Percentiles rank a stretch among this genome's conserved stretches.
These are phyloP conservation scores for Zaprionus africanus DNA, from an alignment of 1,140 invertebrate species.

Conservation along the genomic window DNA sequence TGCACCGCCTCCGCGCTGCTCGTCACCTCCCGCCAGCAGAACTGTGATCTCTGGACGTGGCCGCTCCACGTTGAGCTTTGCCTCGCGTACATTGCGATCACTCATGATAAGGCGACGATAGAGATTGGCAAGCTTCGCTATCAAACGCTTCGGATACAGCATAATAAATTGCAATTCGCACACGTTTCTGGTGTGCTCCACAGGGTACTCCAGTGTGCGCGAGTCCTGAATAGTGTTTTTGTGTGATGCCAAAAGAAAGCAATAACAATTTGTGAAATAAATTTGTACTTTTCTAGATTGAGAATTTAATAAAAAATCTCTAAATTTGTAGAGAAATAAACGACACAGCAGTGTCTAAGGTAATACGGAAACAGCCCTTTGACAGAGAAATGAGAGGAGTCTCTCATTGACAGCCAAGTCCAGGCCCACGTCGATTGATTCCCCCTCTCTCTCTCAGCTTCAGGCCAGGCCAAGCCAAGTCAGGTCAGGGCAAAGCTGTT, in stretches of 20 bases:
- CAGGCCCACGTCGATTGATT: neutral
- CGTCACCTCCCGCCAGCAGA: neutral
- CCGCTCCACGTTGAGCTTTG: neutral
- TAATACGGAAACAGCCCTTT: neutral
- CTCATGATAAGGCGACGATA: conserved; percentile 18
- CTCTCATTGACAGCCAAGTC: neutral
- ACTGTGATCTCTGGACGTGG: neutral
- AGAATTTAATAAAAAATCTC: neutral
- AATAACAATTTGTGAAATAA: neutral
- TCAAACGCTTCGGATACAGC: conserved; percentile 19
- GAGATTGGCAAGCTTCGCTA: conserved; percentile 22
- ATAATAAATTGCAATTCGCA: neutral
- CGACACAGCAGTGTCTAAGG: neutral
- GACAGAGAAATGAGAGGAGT: rapidly evolving
- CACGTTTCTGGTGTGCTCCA: neutral
- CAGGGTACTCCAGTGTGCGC: neutral
- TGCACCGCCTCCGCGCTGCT: neutral
- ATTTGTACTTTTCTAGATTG: neutral
- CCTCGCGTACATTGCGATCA: neutral
- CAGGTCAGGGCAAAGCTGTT: conserved; percentile 6
- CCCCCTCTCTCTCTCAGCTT: neutral
- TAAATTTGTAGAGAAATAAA: conserved; percentile 1
- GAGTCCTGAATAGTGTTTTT: neutral
- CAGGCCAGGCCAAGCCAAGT: neutral
- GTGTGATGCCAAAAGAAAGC: neutral